Evolutionary conservation across 2,888 invertebrate genomes (phyloP).

Genomic region (Endomychus coccineus): DNA sequence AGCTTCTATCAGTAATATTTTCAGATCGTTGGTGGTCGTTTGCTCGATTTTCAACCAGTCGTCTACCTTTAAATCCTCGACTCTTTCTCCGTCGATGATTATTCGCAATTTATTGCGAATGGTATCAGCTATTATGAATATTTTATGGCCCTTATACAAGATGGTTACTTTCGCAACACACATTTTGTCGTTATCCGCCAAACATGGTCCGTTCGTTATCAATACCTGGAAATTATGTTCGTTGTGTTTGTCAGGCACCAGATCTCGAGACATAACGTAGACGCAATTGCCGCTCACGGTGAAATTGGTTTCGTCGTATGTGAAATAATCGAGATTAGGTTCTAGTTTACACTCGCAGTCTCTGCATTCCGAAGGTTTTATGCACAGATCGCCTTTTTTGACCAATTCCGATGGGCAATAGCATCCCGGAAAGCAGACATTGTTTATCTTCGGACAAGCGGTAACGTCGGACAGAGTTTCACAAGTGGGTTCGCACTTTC

Average conservation of each 20-base stretch:
- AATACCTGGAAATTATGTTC: constrained; percentile 48
- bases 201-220: constrained; percentile 65
- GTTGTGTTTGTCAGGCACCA: constrained; percentile 44
- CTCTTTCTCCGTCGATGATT: constrained; percentile 44
- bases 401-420: constrained; percentile 73
- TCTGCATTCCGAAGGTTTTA: constrained; percentile 62
- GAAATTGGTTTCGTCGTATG: constrained; percentile 73
- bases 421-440: constrained; percentile 74
- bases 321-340: constrained; percentile 73
- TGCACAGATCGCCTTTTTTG: constrained; percentile 59
- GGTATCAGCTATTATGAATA: constrained; percentile 33
- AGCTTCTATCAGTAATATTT: constrained; percentile 57
- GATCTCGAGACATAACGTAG: constrained; percentile 67
- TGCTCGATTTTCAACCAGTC: constrained; percentile 57
- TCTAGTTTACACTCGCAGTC: constrained; percentile 68
- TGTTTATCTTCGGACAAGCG: constrained; percentile 56
- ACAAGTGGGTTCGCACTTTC: constrained; percentile 73
- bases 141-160: constrained; percentile 55
- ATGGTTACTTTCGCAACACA: constrained; percentile 66
- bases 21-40: constrained; percentile 55
- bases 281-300: constrained; percentile 80
- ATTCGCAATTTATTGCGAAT: constrained; percentile 36
- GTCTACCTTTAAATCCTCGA: constrained; percentile 39
- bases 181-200: constrained; percentile 47
- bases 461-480: constrained; percentile 51